phyloP scores from a whole-genome alignment of 2,888 invertebrate genomes.

The Ichneumon xanthorius region DNA sequence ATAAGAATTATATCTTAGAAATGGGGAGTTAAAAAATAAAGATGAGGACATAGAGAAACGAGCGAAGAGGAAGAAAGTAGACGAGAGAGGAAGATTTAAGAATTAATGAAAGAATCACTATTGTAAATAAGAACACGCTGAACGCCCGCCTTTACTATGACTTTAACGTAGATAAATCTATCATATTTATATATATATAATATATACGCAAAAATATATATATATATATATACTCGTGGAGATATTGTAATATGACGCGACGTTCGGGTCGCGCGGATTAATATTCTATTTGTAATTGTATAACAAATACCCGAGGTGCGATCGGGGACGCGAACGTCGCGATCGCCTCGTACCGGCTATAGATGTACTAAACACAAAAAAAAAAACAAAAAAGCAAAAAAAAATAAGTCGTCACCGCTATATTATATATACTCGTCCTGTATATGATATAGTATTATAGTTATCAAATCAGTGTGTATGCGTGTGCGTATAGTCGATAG shows the following conservation, averaged over 20 bases:
- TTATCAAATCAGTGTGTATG: constrained; percentile 53
- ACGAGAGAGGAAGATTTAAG: constrained; percentile 44
- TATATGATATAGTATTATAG: constrained; percentile 64
- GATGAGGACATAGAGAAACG: constrained; percentile 57
- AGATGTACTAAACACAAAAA: constrained; percentile 65
- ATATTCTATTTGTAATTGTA: constrained; percentile 47
- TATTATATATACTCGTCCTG: constrained; percentile 65
- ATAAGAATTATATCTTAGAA: constrained; percentile 54
- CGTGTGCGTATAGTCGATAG: constrained; percentile 44
- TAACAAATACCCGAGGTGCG: constrained; percentile 40
- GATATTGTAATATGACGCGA: constrained; percentile 64
- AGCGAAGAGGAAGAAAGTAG: constrained; percentile 38
- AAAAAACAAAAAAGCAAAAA: neutral
- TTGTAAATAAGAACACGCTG: constrained; percentile 77
- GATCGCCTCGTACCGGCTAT: constrained; percentile 62
- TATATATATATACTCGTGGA: constrained; percentile 60
- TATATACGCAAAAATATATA: constrained; percentile 40
- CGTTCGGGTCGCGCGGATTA: constrained; percentile 39
- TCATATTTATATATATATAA: constrained; percentile 50
- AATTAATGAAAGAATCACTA: constrained; percentile 71
- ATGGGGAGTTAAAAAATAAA: constrained; percentile 45
- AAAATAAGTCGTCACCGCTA: constrained; percentile 62
- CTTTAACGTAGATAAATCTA: constrained; percentile 65
- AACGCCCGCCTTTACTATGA: constrained; percentile 76
- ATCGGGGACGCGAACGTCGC: constrained; percentile 42